Base-by-base conservation (phyloP, 1,140 invertebrate genomes). In the Apis laboriosa region DNA sequence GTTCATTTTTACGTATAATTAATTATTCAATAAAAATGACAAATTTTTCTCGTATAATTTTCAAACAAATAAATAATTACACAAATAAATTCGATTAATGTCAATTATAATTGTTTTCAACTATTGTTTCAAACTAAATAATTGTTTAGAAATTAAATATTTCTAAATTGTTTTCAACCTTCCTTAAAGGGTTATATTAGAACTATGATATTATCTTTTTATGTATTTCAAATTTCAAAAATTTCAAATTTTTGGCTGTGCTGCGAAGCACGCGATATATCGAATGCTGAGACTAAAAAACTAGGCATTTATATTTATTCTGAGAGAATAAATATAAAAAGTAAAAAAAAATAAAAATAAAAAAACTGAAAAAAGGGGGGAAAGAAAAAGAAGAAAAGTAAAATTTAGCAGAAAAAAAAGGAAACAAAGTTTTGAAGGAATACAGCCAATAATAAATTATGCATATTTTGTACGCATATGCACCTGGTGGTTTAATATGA, bases 381-480 rank as follows among this genome's bases (percentile, higher is more conserved):
- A 43, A 43, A 34, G 34, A 34, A 43, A 5, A 43, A 43, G 34
- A 43, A 43, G 0, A 9, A 64, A 19, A 19, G 4, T 9, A 11
- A 28, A 64, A 43, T 9, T 24, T 19, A 4, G 7, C 24, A 56
- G 24, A 4, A 55, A 43, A n/a, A 51, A 9, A 19, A 17, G 8
- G 11, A 13, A 19, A 49, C 0, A 17, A 24, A 61, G 64, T 77
- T 58, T 67, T 58, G 61, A 70, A 76, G 21, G 53, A 61, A 77
- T 68, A 60, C 74, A 82, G 80, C 49, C 73, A 82, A 82, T 80
- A 80, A 68, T 51, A 63, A 34, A 34, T 60, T 58, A 74, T 56
- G 19, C 55, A 58, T 28, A 34, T 55, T 34, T 73, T 24, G 19
- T 61, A 61, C 17, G 49, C 12, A 56, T 34, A 56, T 34, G 24